Percentiles rank a stretch among this genome's conserved stretches.
These are phyloP conservation scores for rabbit (Oryctolagus cuniculus) DNA, from an alignment of 2,113 vertebrate species.

Conservation along the genomic window mOryCun1.1 NC_091441.1:48849501-48850000, in stretches of 20 bases:
- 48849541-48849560: not conserved
- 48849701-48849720: not conserved
- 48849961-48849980: fast-evolving
- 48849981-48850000: not conserved
- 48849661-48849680: not conserved
- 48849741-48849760: not conserved
- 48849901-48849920: not conserved
- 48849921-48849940: not conserved
- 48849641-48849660: not conserved
- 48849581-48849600: not conserved
- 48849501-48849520: not conserved
- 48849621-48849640: not conserved
- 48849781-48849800: not conserved
- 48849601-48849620: not conserved
- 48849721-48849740: not conserved
- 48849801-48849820: not conserved
- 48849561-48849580: not conserved
- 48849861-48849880: not conserved
- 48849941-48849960: not conserved
- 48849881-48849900: not conserved
- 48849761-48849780: not conserved
- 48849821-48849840: not conserved
- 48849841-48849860: not conserved
- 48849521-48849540: not conserved
- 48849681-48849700: not conserved